Evolutionary conservation across 2,113 vertebrate genomes (phyloP).

Genomic region (Triplophysa siluroides): DNA sequence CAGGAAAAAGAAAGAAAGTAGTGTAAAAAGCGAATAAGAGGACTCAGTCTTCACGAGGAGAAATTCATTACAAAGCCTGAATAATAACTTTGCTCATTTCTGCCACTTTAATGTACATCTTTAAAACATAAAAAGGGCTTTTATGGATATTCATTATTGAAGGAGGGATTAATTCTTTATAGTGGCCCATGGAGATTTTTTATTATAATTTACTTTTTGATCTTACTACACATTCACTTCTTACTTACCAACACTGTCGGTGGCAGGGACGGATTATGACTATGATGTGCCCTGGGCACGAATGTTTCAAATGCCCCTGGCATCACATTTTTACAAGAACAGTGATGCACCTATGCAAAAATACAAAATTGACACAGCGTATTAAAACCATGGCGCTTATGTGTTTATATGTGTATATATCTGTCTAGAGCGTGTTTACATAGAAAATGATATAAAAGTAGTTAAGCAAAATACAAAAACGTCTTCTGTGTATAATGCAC

Average conservation of each 20-base stretch:
- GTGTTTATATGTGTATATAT: too few species aligned
- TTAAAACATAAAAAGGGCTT: constrained; percentile 43
- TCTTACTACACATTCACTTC: background rate
- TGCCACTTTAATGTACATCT: constrained; percentile 55
- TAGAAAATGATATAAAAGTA: too few species aligned
- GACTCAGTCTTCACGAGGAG: constrained; percentile 33
- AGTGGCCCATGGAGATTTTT: constrained; percentile 16
- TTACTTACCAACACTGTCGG: background rate
- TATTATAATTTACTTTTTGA: background rate
- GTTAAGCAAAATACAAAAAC: too few species aligned
- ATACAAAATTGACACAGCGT: too few species aligned
- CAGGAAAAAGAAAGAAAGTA: background rate
- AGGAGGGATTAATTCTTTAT: constrained; percentile 47
- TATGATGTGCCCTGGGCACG: too few species aligned
- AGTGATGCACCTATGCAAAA: too few species aligned
- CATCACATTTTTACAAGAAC: too few species aligned
- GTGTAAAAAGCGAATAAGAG: background rate
- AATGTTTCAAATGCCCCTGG: too few species aligned
- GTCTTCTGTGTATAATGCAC: too few species aligned
- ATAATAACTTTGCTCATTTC: constrained; percentile 52
- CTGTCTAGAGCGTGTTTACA: too few species aligned
- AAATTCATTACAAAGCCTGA: constrained; percentile 49
- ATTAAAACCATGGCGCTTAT: too few species aligned
- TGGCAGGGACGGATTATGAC: too few species aligned
- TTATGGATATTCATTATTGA: constrained; percentile 44